Percentiles rank a stretch among this genome's conserved stretches.
Conservation (phyloP, 2,888 invertebrate species). For the Heteromyza rotundicornis region DNA sequence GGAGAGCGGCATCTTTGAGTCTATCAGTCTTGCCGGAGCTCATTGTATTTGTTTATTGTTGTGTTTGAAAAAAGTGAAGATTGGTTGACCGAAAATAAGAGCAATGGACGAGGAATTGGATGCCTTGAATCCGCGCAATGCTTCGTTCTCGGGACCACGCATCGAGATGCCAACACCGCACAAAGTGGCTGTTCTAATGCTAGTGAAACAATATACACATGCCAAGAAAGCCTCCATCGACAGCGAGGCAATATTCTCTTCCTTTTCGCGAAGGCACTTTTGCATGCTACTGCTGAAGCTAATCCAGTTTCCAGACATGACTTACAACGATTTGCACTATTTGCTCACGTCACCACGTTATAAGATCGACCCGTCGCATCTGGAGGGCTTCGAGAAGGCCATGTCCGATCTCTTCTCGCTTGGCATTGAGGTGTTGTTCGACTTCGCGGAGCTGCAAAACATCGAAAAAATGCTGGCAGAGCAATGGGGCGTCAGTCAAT, state of each 20-base stretch:
- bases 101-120: constrained; percentile 59
- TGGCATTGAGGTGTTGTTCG: constrained; percentile 72
- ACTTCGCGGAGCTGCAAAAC: constrained; percentile 70
- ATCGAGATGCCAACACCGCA: constrained; percentile 72
- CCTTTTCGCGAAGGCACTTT: constrained; percentile 76
- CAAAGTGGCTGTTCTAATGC: constrained; percentile 77
- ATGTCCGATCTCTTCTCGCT: constrained; percentile 63
- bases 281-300: constrained; percentile 81
- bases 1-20: too few relatives aligned
- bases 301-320: constrained; percentile 80
- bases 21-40: too few relatives aligned
- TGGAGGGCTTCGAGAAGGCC: constrained; percentile 67
- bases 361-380: constrained; percentile 51
- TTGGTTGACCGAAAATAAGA: too few relatives aligned
- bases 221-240: constrained; percentile 52
- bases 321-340: constrained; percentile 71
- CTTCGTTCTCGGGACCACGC: constrained; percentile 55
- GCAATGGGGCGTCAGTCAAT: constrained; percentile 58
- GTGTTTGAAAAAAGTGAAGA: too few relatives aligned
- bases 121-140: constrained; percentile 51
- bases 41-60: too few relatives aligned
- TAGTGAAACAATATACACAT: constrained; percentile 76
- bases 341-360: constrained; percentile 64
- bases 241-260: constrained; percentile 57
- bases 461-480: constrained; percentile 69